phyloP scores from a whole-genome alignment of 1,140 invertebrate genomes.

The Leptinotarsa undecemlineata region DNA sequence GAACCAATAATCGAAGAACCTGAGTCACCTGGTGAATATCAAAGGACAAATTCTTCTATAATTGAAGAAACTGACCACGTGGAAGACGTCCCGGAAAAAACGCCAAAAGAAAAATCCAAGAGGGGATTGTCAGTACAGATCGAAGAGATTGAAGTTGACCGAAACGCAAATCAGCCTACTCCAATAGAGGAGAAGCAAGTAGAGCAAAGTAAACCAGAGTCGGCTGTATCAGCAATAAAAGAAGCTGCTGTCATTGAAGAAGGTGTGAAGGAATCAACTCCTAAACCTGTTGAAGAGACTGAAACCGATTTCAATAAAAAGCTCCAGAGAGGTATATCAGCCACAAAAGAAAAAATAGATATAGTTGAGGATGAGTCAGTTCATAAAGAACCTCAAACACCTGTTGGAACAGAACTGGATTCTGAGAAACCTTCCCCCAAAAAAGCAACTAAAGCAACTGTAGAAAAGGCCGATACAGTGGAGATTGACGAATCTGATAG shows the following conservation, averaged over 20 bases:
- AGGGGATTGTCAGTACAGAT: constrained; percentile 40
- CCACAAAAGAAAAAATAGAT: constrained; percentile 32
- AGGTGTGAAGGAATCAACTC: not conserved
- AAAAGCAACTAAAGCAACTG: constrained; percentile 26
- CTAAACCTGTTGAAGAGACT: constrained; percentile 10
- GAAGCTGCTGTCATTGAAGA: constrained; percentile 7
- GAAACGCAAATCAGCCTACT: constrained; percentile 17
- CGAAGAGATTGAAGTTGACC: constrained; percentile 43
- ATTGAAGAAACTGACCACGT: constrained; percentile 41
- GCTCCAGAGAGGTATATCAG: constrained; percentile 27
- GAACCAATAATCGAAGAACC: constrained; percentile 50
- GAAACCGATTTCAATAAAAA: constrained; percentile 34
- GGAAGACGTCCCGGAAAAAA: constrained; percentile 33
- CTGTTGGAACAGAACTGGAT: constrained; percentile 23
- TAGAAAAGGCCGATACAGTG: constrained; percentile 31
- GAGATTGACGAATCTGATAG: constrained; percentile 38
- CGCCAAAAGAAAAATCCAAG: constrained; percentile 36
- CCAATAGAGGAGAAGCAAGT: constrained; percentile 22
- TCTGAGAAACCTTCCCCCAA: constrained; percentile 28
- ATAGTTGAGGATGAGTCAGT: constrained; percentile 24
- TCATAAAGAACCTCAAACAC: constrained; percentile 50
- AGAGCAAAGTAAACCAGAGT: constrained; percentile 29
- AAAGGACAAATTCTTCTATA: constrained; percentile 53
- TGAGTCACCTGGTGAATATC: constrained; percentile 48
- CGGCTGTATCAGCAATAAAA: constrained; percentile 18